Conservation (phyloP, 2,113 vertebrate species). For the Oryzias woworae region DNA sequence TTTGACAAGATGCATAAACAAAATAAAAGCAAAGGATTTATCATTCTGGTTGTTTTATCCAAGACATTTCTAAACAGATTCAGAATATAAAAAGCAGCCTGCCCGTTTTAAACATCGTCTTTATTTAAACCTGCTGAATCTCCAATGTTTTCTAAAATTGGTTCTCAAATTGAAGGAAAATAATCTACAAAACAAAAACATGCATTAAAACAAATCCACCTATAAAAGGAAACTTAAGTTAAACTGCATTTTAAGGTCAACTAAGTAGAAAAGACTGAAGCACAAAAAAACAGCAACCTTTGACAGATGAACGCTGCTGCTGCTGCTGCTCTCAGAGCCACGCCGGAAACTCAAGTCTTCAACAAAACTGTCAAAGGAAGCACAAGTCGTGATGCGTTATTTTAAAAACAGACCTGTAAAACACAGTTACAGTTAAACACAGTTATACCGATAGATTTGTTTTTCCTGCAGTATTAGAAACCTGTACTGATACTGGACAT, state of each 20-base stretch:
- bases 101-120: not conserved
- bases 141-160: not conserved
- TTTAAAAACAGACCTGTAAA: not conserved
- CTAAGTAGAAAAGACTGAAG: constrained; percentile 57
- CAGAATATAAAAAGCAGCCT: not conserved
- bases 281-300: constrained; percentile 86
- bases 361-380: constrained; percentile 27
- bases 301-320: constrained; percentile 68
- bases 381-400: not conserved
- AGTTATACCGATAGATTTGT: too few relatives aligned
- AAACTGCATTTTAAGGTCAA: not conserved
- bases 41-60: not conserved
- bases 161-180: constrained; percentile 8
- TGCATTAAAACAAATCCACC: not conserved
- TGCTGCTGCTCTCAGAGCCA: constrained; percentile 32
- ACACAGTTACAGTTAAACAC: too few relatives aligned
- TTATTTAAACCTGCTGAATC: not conserved
- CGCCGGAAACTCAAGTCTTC: constrained; percentile 26
- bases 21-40: not conserved
- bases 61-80: not conserved
- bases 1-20: not conserved
- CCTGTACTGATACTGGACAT: too few relatives aligned
- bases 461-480: too few relatives aligned
- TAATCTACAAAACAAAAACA: constrained; percentile 27
- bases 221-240: constrained; percentile 18